Evolutionary conservation across 2,113 vertebrate species (phyloP), one percentile per base, ranked within the genome.

Genomic region (Tylochromis polylepis): DNA sequence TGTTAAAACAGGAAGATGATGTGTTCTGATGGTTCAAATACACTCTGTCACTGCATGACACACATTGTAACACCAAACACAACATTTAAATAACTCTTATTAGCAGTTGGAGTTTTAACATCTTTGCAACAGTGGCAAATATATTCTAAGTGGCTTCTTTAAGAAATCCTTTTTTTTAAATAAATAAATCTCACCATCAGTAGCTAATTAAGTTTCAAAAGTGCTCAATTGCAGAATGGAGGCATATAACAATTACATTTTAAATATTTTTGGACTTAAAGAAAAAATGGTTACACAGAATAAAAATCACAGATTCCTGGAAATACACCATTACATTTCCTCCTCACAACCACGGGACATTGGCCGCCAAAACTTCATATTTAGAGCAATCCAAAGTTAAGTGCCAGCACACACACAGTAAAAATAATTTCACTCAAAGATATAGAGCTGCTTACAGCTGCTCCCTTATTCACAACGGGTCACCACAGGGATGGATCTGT

Each of bases 1-100:
- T 70, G n/a, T 4, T 41, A 70, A 70, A 70, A 2, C 14, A 70
- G 36, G 65, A 43, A 24, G 8, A 43, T 24, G 12, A 43, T 43
- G 36, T 3, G 2, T 70, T 41, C 62, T 24, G 20, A 41, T 67
- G n/a, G 36, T 67, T 41, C n/a, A 8, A 58, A 58, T 0, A 65
- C 60, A n/a, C 6, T n/a, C 5, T 22, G n/a, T 24, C 36, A 0
- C 65, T 0, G 36, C n/a, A 10, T 38, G 12, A 70, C 1, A 1
- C 36, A 41, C 62, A 24, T 67, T 41, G 3, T 70, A 70, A 70
- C 11, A 41, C 36, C 36, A n/a, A 38, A 62, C 31, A 12, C 3
- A 2, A 70, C 12, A 70, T 70, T 41, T 22, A 70, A 41, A 15
- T 20, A 27, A 43, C 38, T 70, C n/a, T 70, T 70, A 43, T 5